These are phyloP conservation scores for Plodia interpunctella DNA, from an alignment of 1,140 invertebrate species.

Conservation along the genomic window DNA sequence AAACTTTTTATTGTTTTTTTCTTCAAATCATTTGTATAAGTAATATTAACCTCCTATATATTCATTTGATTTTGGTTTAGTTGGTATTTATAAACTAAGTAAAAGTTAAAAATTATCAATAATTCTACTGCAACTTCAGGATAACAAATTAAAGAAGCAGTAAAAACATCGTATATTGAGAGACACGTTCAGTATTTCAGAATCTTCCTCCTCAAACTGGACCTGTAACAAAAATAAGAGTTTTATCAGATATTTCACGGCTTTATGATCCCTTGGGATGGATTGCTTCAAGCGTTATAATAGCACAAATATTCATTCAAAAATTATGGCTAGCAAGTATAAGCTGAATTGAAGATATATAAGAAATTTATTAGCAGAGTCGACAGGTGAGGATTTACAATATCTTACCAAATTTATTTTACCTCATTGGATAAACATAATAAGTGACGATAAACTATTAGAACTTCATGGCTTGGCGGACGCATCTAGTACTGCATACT, in stretches of 20 bases:
- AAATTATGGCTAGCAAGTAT: background rate
- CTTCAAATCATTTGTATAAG: too few species aligned
- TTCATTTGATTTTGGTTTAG: too few species aligned
- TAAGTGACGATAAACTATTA: background rate
- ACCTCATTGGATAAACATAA: constrained; percentile 14
- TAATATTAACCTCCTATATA: too few species aligned
- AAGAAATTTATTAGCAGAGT: background rate
- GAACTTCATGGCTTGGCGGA: constrained; percentile 11
- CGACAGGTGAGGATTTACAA: background rate
- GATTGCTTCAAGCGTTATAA: background rate
- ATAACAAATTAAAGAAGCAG: too few species aligned
- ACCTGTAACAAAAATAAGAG: background rate
- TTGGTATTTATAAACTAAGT: too few species aligned
- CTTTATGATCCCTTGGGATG: background rate
- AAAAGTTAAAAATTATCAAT: too few species aligned
- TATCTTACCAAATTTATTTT: constrained; percentile 9
- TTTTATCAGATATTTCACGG: background rate
- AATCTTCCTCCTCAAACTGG: too few species aligned
- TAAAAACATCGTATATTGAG: too few species aligned
- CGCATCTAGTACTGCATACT: constrained; percentile 5
- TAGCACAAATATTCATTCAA: background rate
- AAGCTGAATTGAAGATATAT: background rate
- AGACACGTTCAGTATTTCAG: too few species aligned
- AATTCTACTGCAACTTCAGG: too few species aligned
- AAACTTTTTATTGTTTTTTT: too few species aligned